phyloP scores from a whole-genome alignment of 2,113 vertebrate species.

The Perca flavescens region DNA sequence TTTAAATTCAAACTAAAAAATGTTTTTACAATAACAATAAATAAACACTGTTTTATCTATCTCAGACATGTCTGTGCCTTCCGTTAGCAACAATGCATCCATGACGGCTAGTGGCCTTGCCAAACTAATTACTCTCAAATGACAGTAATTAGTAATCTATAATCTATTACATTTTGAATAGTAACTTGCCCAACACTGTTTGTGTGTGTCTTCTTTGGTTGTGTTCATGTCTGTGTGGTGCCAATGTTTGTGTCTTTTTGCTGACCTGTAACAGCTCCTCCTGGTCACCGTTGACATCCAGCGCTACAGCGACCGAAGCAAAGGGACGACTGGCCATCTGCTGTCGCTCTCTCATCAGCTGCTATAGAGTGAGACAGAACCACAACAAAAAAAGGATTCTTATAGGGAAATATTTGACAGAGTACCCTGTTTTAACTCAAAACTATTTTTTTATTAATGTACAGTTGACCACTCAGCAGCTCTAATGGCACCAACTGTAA shows the following conservation, averaged over 20 bases:
- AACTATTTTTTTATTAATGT: not conserved
- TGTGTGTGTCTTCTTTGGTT: not conserved
- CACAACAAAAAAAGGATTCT: not conserved
- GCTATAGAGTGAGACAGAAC: constrained; percentile 79
- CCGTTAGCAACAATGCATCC: no score
- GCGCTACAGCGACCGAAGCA: constrained; percentile 90
- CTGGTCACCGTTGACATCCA: constrained; percentile 83
- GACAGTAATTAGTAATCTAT: no score
- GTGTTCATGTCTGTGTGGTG: not conserved
- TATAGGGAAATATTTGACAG: not conserved
- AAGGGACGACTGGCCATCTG: constrained; percentile 97
- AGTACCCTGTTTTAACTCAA: not conserved
- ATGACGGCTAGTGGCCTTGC: no score
- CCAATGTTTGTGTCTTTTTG: constrained; percentile 16
- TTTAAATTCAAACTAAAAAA: no score
- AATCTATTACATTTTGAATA: no score
- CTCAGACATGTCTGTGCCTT: no score
- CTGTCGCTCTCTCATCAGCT: constrained; percentile 94
- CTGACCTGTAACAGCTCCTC: constrained; percentile 77
- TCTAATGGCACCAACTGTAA: not conserved
- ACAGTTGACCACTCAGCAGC: not conserved
- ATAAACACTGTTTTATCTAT: no score
- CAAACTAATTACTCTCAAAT: no score
- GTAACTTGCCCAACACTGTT: no score
- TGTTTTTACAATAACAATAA: no score